A percentile compares a stretch with the other conserved stretches of the same genome.
phyloP scores from a whole-genome alignment of 2,888 invertebrate species.

The Plebejus melissa region DNA sequence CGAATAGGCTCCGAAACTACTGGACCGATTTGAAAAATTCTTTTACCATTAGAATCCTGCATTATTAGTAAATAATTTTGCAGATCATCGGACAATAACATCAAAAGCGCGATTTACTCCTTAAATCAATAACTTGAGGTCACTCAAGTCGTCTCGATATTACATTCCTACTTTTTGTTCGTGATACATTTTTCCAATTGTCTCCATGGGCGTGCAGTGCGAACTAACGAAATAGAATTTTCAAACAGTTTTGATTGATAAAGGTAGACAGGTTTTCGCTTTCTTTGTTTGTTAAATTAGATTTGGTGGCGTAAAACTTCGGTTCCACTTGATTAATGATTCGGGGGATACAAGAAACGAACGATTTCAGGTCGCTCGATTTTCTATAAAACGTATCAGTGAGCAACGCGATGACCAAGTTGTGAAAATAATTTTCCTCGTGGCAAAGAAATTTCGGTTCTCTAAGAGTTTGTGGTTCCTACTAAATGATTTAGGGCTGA shows the following conservation, averaged over 20 bases:
- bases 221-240: constrained; percentile 76
- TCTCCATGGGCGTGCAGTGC: constrained; percentile 55
- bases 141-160: constrained; percentile 60
- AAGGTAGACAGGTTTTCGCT: constrained; percentile 76
- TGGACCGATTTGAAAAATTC: too few species aligned
- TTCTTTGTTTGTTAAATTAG: constrained; percentile 77
- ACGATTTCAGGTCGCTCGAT: constrained; percentile 58
- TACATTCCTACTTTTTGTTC: constrained; percentile 77
- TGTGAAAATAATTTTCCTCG: constrained; percentile 16
- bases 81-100: neutral
- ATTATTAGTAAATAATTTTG: too few species aligned
- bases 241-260: constrained; percentile 78
- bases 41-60: too few species aligned
- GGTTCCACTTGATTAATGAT: constrained; percentile 75
- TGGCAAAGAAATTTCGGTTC: neutral
- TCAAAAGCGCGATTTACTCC: neutral
- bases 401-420: constrained; percentile 27
- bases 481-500: neutral
- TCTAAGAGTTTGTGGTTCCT: neutral
- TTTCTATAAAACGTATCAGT: constrained; percentile 53
- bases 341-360: constrained; percentile 56
- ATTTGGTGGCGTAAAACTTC: constrained; percentile 70
- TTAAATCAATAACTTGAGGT: neutral
- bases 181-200: constrained; percentile 77
- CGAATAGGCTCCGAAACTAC: too few species aligned